phyloP scores from a whole-genome alignment of 2,113 vertebrate species.

The Amazona guildingii region DNA sequence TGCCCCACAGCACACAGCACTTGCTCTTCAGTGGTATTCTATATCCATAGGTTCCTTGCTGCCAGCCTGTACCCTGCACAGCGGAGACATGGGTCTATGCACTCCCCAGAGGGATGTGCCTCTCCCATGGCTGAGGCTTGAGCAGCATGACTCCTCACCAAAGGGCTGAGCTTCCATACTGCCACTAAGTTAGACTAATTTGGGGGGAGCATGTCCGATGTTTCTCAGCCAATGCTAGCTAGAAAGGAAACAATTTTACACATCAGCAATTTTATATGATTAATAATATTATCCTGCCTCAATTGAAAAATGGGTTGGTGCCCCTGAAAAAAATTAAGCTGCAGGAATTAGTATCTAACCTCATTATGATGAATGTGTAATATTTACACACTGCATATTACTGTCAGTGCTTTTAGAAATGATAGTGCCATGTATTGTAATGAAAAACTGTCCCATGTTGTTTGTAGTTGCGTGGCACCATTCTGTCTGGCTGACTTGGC shows the following conservation, averaged over 20 bases:
- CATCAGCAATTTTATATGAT: constrained; percentile 67
- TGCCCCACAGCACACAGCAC: rapidly evolving
- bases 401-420: constrained; percentile 57
- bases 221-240: not conserved
- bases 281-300: constrained; percentile 66
- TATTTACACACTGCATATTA: constrained; percentile 51
- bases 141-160: rapidly evolving
- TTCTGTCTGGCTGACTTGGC: constrained; percentile 56
- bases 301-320: constrained; percentile 70
- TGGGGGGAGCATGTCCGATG: not conserved
- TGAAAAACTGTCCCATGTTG: constrained; percentile 59
- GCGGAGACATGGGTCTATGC: rapidly evolving
- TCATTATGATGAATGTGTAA: constrained; percentile 61
- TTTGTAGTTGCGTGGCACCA: constrained; percentile 46
- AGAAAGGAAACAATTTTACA: constrained; percentile 72
- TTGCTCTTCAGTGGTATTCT: not conserved
- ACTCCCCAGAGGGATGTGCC: rapidly evolving
- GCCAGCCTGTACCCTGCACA: not conserved
- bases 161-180: not conserved
- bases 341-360: constrained; percentile 62
- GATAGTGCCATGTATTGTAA: constrained; percentile 38
- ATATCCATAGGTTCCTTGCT: not conserved
- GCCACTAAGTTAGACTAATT: not conserved
- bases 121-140: not conserved
- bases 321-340: constrained; percentile 69